Percentiles rank a stretch among this genome's conserved stretches.
These are phyloP conservation scores for Cataglyphis cursor DNA, from an alignment of 2,888 invertebrate species.

Conservation along the genomic window DNA sequence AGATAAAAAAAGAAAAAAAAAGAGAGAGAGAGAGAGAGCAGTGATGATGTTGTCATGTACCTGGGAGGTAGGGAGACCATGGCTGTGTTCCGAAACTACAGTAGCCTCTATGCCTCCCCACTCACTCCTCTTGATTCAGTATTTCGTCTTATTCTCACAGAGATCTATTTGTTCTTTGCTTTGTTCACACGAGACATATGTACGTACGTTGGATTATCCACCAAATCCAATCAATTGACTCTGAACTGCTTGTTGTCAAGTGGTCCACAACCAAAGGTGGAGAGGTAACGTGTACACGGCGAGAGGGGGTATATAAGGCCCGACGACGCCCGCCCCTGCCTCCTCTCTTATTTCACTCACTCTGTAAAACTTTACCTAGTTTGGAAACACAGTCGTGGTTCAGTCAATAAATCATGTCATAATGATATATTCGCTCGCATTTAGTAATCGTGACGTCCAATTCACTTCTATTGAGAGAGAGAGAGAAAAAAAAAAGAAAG, in stretches of 20 bases:
- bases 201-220: slow-evolving; percentile 82
- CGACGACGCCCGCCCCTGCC: slow-evolving; percentile 80
- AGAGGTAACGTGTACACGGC: slow-evolving; percentile 76
- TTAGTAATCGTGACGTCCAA: slow-evolving; percentile 75
- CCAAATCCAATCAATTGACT: slow-evolving; percentile 83
- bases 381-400: slow-evolving; percentile 87
- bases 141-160: slow-evolving; percentile 77
- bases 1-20: slow-evolving; percentile 51
- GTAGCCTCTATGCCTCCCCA: slow-evolving; percentile 85
- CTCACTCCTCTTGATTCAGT: slow-evolving; percentile 81
- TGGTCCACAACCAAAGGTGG: slow-evolving; percentile 82
- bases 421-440: slow-evolving; percentile 78
- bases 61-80: slow-evolving; percentile 90
- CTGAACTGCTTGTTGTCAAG: slow-evolving; percentile 83
- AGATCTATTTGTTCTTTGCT: slow-evolving; percentile 79
- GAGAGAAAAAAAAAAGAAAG: slow-evolving; percentile 32
- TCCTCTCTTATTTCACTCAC: slow-evolving; percentile 79
- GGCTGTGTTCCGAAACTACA: slow-evolving; percentile 90
- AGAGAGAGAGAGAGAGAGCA: slow-evolving; percentile 78
- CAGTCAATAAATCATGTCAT: slow-evolving; percentile 80
- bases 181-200: slow-evolving; percentile 79
- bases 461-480: slow-evolving; percentile 57
- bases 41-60: slow-evolving; percentile 87
- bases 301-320: slow-evolving; percentile 77
- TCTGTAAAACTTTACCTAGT: slow-evolving; percentile 86